These are phyloP conservation scores for Dasyprocta punctata DNA, from an alignment of 2,113 vertebrate genomes.

Conservation along the genomic window DNA sequence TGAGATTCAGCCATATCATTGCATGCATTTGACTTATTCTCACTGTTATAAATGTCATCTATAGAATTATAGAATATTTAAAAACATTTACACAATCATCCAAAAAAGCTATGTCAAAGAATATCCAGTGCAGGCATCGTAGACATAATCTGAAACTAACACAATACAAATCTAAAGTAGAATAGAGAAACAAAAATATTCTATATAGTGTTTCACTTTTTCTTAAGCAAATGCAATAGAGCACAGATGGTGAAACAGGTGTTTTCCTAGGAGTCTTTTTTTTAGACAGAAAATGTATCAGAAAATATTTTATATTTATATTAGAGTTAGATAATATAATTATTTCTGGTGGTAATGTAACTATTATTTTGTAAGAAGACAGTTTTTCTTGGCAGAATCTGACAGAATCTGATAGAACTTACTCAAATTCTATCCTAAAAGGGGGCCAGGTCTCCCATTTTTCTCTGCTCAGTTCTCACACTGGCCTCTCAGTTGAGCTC, in stretches of 20 bases:
- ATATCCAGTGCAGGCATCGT: too few species aligned
- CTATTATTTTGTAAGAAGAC: neutral
- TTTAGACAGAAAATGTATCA: neutral
- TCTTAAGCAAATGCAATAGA: neutral
- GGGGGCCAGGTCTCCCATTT: fast-evolving
- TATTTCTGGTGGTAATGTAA: neutral
- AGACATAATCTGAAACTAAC: neutral
- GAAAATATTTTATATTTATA: neutral
- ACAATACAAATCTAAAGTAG: neutral
- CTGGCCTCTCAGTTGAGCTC: neutral
- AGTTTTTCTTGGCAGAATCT: neutral
- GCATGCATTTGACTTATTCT: neutral
- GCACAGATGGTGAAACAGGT: neutral
- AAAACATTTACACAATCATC: neutral
- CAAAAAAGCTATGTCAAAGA: neutral
- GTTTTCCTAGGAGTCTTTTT: neutral
- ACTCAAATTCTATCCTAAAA: neutral
- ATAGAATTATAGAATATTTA: neutral
- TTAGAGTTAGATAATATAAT: neutral
- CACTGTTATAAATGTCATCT: neutral
- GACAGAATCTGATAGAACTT: neutral
- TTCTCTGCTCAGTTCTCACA: neutral
- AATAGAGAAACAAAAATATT: neutral
- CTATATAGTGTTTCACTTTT: neutral
- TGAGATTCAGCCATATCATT: neutral